A percentile compares a stretch with the other conserved stretches of the same genome.
phyloP scores from a whole-genome alignment of 1,140 invertebrate species.

The Mercenaria mercenaria region DNA sequence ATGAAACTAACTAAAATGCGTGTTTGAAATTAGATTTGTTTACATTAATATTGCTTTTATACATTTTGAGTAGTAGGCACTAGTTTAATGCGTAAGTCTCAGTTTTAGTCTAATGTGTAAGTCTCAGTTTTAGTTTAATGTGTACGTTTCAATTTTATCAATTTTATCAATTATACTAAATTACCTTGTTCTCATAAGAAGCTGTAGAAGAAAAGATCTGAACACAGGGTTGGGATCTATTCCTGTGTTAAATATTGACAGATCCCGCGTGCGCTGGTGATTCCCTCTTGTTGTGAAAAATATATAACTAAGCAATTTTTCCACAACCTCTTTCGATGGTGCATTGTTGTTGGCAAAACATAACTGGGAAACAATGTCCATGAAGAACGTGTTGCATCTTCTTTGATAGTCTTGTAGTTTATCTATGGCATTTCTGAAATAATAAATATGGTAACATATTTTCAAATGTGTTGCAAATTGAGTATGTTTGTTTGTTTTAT shows the following conservation, averaged over 20 bases:
- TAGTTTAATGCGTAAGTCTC: too few relatives aligned
- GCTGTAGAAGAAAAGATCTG: slow-evolving; percentile 79
- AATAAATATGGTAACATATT: background rate
- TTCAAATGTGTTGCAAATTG: too few relatives aligned
- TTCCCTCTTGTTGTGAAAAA: slow-evolving; percentile 62
- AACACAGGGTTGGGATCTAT: slow-evolving; percentile 82
- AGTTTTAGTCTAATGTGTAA: too few relatives aligned
- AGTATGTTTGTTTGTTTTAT: too few relatives aligned
- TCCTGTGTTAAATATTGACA: slow-evolving; percentile 76
- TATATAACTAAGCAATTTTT: slow-evolving; percentile 78
- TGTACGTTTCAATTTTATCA: too few relatives aligned
- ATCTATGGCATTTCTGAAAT: slow-evolving; percentile 6
- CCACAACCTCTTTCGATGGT: slow-evolving; percentile 75
- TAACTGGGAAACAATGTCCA: slow-evolving; percentile 79
- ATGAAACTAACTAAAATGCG: too few relatives aligned
- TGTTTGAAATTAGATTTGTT: too few relatives aligned
- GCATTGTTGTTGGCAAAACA: slow-evolving; percentile 78
- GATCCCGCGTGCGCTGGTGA: slow-evolving; percentile 67
- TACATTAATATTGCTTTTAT: too few relatives aligned
- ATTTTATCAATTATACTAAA: too few relatives aligned
- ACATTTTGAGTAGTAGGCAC: too few relatives aligned
- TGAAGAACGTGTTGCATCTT: slow-evolving; percentile 80
- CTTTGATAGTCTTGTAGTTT: slow-evolving; percentile 67
- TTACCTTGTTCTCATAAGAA: slow-evolving; percentile 76
- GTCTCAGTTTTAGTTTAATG: too few relatives aligned